Evolutionary conservation across 2,113 vertebrate genomes (phyloP).

Genomic region (Semicossyphus pulcher): DNA sequence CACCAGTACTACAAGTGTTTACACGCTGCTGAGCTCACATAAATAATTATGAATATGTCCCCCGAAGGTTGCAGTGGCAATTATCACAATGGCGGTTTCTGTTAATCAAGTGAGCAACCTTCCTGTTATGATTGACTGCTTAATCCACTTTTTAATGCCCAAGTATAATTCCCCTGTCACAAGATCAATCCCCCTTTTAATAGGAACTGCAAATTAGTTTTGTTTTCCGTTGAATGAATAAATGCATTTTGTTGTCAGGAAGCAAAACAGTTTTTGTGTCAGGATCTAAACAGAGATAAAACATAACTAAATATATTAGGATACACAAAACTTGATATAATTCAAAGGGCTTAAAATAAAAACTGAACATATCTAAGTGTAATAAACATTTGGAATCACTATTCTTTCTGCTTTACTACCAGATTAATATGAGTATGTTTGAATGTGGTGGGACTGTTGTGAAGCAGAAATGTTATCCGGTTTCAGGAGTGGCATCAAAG

Average conservation of each 20-base stretch:
- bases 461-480: not conserved
- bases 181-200: conserved; percentile 55
- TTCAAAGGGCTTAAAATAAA: not conserved
- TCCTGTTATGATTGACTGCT: conserved; percentile 42
- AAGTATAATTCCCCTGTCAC: conserved; percentile 33
- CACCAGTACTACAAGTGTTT: conserved; percentile 26
- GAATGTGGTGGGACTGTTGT: not conserved
- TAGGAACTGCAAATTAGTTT: conserved; percentile 62
- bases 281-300: conserved; percentile 8
- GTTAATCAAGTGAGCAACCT: conserved; percentile 51
- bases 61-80: conserved; percentile 40
- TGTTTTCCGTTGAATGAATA: conserved; percentile 63
- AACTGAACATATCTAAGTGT: not conserved
- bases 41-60: conserved; percentile 46
- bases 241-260: conserved; percentile 59
- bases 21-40: conserved; percentile 9
- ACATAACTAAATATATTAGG: conserved; percentile 13
- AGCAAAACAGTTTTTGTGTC: conserved; percentile 36
- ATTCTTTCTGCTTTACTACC: not conserved
- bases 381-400: too few species aligned
- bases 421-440: not conserved
- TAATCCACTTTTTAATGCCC: conserved; percentile 45
- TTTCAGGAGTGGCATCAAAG: conserved; percentile 88
- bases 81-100: conserved; percentile 33
- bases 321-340: not conserved